Conservation (phyloP, 2,113 vertebrate genomes). For the Bucco capensis region DNA sequence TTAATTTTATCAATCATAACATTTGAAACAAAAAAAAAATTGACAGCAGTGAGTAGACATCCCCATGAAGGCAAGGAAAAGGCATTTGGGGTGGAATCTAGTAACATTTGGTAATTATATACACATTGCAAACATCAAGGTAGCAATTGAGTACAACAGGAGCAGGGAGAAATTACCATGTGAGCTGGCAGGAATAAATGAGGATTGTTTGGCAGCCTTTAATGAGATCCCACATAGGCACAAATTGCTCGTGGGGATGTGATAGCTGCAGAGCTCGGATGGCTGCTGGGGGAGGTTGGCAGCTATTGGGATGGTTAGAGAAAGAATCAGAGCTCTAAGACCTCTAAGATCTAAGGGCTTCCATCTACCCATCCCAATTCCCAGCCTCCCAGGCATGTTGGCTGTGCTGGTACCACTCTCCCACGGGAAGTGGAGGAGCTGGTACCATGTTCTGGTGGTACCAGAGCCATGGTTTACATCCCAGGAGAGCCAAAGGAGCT, state of each 20-base stretch:
- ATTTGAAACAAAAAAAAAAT: background rate
- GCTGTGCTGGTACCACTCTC: rapidly evolving
- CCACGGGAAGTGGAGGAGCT: background rate
- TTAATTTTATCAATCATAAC: conserved; percentile 70
- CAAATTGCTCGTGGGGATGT: rapidly evolving
- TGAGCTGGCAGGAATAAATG: conserved; percentile 57
- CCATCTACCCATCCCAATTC: background rate
- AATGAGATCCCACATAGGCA: conserved; percentile 29
- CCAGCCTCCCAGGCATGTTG: rapidly evolving
- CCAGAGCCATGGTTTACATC: background rate
- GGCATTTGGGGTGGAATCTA: conserved; percentile 57
- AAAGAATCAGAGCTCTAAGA: too few species aligned
- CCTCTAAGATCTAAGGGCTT: too few species aligned
- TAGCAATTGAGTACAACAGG: conserved; percentile 66
- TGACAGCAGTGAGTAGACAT: conserved; percentile 62
- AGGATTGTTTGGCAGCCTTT: conserved; percentile 29
- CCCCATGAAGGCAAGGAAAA: too few species aligned
- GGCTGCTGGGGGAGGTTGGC: too few species aligned
- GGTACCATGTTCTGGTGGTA: rapidly evolving
- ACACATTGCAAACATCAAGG: conserved; percentile 72
- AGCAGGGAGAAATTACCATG: conserved; percentile 18
- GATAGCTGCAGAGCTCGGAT: too few species aligned
- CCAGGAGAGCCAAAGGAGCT: background rate
- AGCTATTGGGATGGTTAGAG: too few species aligned
- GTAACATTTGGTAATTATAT: conserved; percentile 71